Base-by-base conservation (phyloP, 2,113 vertebrate genomes). In the Phalacrocorax carbo region DNA sequence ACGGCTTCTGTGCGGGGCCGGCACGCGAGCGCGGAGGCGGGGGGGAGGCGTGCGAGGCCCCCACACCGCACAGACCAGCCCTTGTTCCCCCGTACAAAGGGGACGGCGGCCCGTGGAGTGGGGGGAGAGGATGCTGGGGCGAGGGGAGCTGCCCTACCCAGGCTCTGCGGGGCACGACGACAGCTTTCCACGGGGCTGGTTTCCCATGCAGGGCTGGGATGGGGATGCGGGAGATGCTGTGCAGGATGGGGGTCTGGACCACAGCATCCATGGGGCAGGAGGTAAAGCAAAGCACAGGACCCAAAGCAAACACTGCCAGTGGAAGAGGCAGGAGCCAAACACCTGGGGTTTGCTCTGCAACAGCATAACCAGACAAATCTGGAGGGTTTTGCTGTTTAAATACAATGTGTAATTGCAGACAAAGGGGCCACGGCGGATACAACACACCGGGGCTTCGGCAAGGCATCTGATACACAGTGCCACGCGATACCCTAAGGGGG, bases 41-140 rank as follows among this genome's bases (percentile, higher is more conserved):
- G 83, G 88, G 91, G 73, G 69, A 84, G 97, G 95, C 82, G 82
- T 94, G 94, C 32, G 90, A 93, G 86, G 83, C 71, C 75, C 78
- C 88, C 9, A 4, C 30, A 13, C 93, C 27, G 20, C 91, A 97
- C 97, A 97, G 87, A 98, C 66, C 29, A 5, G 80, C 82, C 93
- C 95, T 98, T 98, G 98, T 98, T 97, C 72, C 77, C 69, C 87
- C 29, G 73, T 73, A 98, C 97, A 98, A 97, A 97, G 97, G 91
- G 94, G 92, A 98, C 15, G 27, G 76, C 19, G 13, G 76, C 93
- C 93, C 75, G 6, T 9, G 49, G 62, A 83, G 65, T 52, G 19
- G 1, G 10, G 15, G 61, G 25, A 30, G 29, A 69, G 75, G 96
- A 54, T 27, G 82, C 61, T 5, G 5, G 73, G 82, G 29, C 6